Base-by-base conservation (phyloP, 2,113 vertebrate species). In the Malurus melanocephalus region DNA sequence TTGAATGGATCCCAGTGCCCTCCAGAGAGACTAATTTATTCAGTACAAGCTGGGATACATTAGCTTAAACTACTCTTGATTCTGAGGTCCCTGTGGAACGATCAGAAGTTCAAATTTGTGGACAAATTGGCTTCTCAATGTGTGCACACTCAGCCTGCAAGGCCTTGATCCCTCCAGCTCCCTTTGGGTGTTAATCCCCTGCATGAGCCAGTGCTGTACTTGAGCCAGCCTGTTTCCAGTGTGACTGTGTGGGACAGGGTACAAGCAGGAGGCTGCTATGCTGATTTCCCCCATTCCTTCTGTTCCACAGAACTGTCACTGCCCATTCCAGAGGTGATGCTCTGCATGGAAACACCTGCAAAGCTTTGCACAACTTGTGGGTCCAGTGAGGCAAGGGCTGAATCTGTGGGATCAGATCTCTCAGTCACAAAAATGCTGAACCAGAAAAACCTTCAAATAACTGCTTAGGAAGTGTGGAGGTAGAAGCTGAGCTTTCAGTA, bases 221-320 rank as follows among this genome's bases (percentile, higher is more conserved):
- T 1, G 3, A 23, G 57, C 20, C 56, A 52, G 7, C 0, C 2
- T 19, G 6, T 21, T 79, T 52, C 33, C 9, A 2, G 1, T 28
- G 48, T 45, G 35, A 27, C 35, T 2, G 0, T 7, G 35, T 15
- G 24, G 45, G 27, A 38, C 40, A 28, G 30, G 12, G 24, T n/a
- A 33, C 57, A 42, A 0, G 3, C 30, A 71, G 61, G 10, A 81
- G 48, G 22, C 23, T 46, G 27, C 24, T 40, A 0, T 27, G 38
- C 42, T 30, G 45, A 13, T 51, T 61, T 87, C 46, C 8, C 38
- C 2, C 24, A 0, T 65, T 53, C 15, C 20, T 51, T 49, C 38
- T 59, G 3, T 57, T 33, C 55, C 46, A 26, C 26, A 51, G 51
- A 65, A 79, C 4, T 13, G 13, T 11, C 32, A 27, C 12, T 68